A percentile compares a stretch with the other conserved stretches of the same genome.
Evolutionary conservation across 2,888 invertebrate species (phyloP).

Genomic region (Xanthorhoe designata): DNA sequence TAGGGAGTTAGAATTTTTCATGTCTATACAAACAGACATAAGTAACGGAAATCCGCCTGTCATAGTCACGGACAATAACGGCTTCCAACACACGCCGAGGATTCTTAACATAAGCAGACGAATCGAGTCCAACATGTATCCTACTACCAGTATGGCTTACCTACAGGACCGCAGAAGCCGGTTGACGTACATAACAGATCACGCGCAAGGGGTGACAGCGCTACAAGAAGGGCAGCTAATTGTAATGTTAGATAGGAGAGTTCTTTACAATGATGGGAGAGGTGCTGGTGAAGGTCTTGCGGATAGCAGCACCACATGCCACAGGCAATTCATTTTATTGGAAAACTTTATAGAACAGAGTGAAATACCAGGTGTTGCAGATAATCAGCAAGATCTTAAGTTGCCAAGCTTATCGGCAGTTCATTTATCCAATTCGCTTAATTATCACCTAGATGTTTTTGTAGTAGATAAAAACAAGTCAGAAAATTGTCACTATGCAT

Average conservation of each 20-base stretch:
- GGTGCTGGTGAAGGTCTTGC: conserved; percentile 97
- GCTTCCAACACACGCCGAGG: conserved; percentile 94
- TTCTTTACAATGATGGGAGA: conserved; percentile 96
- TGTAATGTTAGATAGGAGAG: conserved; percentile 96
- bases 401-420: conserved; percentile 68
- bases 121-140: conserved; percentile 97
- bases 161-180: conserved; percentile 90
- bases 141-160: conserved; percentile 94
- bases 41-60: conserved; percentile 91
- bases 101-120: conserved; percentile 91
- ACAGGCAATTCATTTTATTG: conserved; percentile 68
- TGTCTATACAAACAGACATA: conserved; percentile 94
- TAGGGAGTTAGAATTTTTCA: conserved; percentile 94
- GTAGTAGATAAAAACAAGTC: conserved; percentile 60
- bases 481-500: conserved; percentile 60
- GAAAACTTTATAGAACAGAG: conserved; percentile 60
- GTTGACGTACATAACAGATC: conserved; percentile 92
- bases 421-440: conserved; percentile 60
- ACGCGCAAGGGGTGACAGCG: conserved; percentile 96
- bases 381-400: conserved; percentile 43
- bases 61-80: conserved; percentile 95
- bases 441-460: conserved; percentile 65
- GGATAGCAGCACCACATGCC: conserved; percentile 91
- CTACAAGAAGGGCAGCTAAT: conserved; percentile 95
- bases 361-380: conserved; percentile 25